A percentile compares a stretch with the other conserved stretches of the same genome.
Conservation (phyloP, 2,888 invertebrate species). For the Xylophagus ater region DNA sequence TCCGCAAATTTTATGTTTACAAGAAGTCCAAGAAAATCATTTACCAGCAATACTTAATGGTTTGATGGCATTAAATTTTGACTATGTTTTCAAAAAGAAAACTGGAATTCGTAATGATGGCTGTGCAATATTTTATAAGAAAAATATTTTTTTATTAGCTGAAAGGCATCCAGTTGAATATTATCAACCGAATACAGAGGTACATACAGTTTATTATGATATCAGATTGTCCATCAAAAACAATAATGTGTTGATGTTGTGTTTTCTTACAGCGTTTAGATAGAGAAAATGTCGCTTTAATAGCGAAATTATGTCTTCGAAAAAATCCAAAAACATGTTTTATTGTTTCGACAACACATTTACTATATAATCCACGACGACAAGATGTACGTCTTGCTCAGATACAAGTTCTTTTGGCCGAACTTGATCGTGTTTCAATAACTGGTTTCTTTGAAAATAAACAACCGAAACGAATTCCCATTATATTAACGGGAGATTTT, state of each 20-base stretch:
- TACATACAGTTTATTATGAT: too few species aligned
- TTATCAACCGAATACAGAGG: conserved; percentile 35
- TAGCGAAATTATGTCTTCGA: conserved; percentile 59
- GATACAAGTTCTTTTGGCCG: conserved; percentile 68
- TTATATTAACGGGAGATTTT: conserved; percentile 87
- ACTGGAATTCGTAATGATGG: conserved; percentile 77
- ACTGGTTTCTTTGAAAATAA: conserved; percentile 23
- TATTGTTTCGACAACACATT: conserved; percentile 85
- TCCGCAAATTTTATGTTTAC: conserved; percentile 49
- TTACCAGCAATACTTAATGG: conserved; percentile 48
- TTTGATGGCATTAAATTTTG: conserved; percentile 51
- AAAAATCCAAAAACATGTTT: conserved; percentile 44
- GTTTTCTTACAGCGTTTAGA: conserved; percentile 46
- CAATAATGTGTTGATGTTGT: too few species aligned
- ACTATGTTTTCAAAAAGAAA: conserved; percentile 68
- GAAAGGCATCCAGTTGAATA: conserved; percentile 61
- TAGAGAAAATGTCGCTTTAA: conserved; percentile 78
- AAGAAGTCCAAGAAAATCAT: conserved; percentile 82
- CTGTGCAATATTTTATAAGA: conserved; percentile 76
- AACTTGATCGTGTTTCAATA: conserved; percentile 68
- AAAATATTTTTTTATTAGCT: conserved; percentile 52
- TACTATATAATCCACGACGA: conserved; percentile 82
- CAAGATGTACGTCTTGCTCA: conserved; percentile 87
- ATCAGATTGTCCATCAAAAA: too few species aligned
- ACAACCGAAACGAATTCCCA: conserved; percentile 46